Base-by-base conservation (phyloP, 1,140 invertebrate genomes). In the Rhagoletis pomonella region DNA sequence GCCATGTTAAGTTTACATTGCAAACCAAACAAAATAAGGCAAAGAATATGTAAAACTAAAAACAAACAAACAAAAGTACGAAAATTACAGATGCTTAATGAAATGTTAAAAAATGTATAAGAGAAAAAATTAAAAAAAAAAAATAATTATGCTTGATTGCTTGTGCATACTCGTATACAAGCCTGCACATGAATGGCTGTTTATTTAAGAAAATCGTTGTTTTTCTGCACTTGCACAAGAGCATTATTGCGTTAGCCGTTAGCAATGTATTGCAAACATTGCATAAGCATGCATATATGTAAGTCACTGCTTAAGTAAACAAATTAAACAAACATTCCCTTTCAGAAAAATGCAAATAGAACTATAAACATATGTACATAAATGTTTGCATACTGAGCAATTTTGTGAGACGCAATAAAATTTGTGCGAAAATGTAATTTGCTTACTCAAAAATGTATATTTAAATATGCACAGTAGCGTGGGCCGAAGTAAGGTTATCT, bases 121-220 rank as follows among this genome's bases (percentile, higher is more conserved):
- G 69, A 50, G 29, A 81, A 50, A 17, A 50, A 81, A 14, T 77
- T n/a, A 17, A 55, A 81, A 55, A 7, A 55, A 55, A 7, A 10
- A 10, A 55, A 55, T 55, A 55, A 47, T 73, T 73, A 73, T 73
- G 73, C 73, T 81, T 81, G 12, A 81, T 55, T 81, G 5, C 50
- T 7, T 55, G 10, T 55, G 50, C 10, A 55, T 10, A 55, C 10
- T 55, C 50, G 29, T 29, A 55, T 55, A 55, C 50, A 5, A 55
- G 50, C 5, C 50, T 55, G 5, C 50, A 55, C 5, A 55, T 55
- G 5, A 55, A 55, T 55, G 50, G 5, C 5, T 10, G 5, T 55
- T 55, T 10, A 55, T 55, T 55, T 55, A 55, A 55, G 10, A 55
- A 5, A 55, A 55, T 55, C 29, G 29, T 29, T 29, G 29, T 29